Evolutionary conservation across 92 coral and sea anemone species (phyloP), one percentile per base, ranked within the genome.

Genomic region (Galaxea fascicularis): DNA sequence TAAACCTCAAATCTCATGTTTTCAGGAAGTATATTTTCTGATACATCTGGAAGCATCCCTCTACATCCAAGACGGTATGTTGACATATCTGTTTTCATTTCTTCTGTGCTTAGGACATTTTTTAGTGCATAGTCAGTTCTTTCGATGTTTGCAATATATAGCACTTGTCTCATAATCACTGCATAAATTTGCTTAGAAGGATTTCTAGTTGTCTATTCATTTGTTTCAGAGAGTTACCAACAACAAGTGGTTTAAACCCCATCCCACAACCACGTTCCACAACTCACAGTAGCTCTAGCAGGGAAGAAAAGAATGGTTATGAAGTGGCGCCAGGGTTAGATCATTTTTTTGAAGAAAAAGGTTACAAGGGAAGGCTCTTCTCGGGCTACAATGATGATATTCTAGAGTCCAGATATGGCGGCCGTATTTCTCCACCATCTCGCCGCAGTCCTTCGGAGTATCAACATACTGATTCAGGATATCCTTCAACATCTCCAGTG

Each of bases 401-500:
- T 60, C 69, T 68, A 22, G 85, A 67, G 54, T 65, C 84, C 7
- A 54, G 78, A 88, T 39, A 70, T 39, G 88, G 91, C 8, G 72
- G 79, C 29, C 89, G 73, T 8, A 80, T 88, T 35, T 86, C 93
- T 10, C 89, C 85, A 22, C 89, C 84, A 39, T 70, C 94, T 31
- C 87, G 88, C 15, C 81, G 77, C 46, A 80, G 89, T 29, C 73
- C 71, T 82, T 84, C 93, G 74, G 98, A 94, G 8, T 90, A 92
- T 81, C 82, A 83, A 18, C 94, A 93, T 73, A 77, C 91, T 16
- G 99, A 96, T 54, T 93, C 92, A 31, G 96, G 96, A 8, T 95
- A 92, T 64, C 98, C 96, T 28, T 90, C 98, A 3, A 89, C 93
- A 35, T 91, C 97, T 18, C 96, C 99, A 49, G 99, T 96, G 73